Conservation (phyloP, 2,888 invertebrate species). For the Hypercompe scribonia region DNA sequence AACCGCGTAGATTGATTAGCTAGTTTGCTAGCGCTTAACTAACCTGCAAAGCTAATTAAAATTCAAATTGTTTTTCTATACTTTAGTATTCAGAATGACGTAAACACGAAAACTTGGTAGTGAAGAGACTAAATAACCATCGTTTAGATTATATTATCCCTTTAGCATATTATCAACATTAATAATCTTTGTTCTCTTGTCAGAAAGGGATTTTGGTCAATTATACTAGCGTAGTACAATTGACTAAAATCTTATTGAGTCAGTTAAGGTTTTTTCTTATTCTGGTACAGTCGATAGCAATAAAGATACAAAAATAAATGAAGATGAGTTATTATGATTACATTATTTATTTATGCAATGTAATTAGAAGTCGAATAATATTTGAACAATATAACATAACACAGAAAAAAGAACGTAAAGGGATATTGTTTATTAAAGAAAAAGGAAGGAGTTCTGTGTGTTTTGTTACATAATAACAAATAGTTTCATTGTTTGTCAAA, state of each 20-base stretch:
- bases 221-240: too few relatives aligned
- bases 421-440: neutral
- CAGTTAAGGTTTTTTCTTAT: too few relatives aligned
- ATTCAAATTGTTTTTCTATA: slow-evolving; percentile 24
- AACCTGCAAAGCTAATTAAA: slow-evolving; percentile 19
- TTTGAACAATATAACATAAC: neutral
- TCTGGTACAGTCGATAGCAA: neutral
- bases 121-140: neutral
- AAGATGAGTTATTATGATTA: neutral
- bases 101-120: neutral
- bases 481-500: neutral
- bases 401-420: neutral
- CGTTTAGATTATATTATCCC: neutral
- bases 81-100: slow-evolving; percentile 1
- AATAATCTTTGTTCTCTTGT: too few relatives aligned
- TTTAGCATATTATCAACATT: neutral
- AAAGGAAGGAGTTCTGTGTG: neutral
- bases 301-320: neutral
- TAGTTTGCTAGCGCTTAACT: slow-evolving; percentile 17
- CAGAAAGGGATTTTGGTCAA: too few relatives aligned
- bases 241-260: too few relatives aligned
- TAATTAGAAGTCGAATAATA: neutral
- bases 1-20: slow-evolving; percentile 26
- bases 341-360: neutral
- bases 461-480: slow-evolving; percentile 1